A percentile compares a stretch with the other conserved stretches of the same genome.
phyloP scores from a whole-genome alignment of 2,113 vertebrate genomes.

The Caranx melampygus region DNA sequence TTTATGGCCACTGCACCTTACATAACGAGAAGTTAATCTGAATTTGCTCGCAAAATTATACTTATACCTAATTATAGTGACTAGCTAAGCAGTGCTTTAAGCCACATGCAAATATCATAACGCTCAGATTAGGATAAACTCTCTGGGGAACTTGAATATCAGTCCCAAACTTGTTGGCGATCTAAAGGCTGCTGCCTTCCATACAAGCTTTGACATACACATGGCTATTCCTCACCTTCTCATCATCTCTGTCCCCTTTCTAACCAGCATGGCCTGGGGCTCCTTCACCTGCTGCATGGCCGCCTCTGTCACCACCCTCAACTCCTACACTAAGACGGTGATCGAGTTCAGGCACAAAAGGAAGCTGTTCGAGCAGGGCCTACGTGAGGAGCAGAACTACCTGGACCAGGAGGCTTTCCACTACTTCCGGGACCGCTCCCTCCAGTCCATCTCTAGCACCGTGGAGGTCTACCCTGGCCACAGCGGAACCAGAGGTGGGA shows the following conservation, averaged over 20 bases:
- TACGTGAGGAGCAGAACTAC: conserved; percentile 93
- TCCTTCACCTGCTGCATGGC: conserved; percentile 99
- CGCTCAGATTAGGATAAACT: background rate
- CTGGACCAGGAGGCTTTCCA: conserved; percentile 93
- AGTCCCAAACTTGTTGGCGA: no score
- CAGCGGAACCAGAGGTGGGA: conserved; percentile 47
- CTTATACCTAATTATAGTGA: no score
- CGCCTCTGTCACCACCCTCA: conserved; percentile 97
- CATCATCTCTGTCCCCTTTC: conserved; percentile 15
- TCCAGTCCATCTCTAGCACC: conserved; percentile 82
- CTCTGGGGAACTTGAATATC: background rate
- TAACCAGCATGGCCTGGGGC: conserved; percentile 94
- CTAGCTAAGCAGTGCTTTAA: no score
- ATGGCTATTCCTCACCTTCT: background rate
- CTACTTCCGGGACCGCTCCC: conserved; percentile 93
- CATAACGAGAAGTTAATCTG: no score
- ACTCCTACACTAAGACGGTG: conserved; percentile 99
- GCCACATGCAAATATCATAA: background rate
- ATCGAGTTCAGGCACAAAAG: conserved; percentile 98
- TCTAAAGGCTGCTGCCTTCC: background rate
- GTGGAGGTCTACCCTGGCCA: conserved; percentile 80
- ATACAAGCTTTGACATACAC: background rate
- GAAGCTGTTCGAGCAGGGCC: conserved; percentile 95
- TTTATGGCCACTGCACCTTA: no score
- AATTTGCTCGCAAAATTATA: no score